Evolutionary conservation across 1,140 invertebrate genomes (phyloP), one percentile per base, ranked within the genome.

Genomic region (Heliconius himera): DNA sequence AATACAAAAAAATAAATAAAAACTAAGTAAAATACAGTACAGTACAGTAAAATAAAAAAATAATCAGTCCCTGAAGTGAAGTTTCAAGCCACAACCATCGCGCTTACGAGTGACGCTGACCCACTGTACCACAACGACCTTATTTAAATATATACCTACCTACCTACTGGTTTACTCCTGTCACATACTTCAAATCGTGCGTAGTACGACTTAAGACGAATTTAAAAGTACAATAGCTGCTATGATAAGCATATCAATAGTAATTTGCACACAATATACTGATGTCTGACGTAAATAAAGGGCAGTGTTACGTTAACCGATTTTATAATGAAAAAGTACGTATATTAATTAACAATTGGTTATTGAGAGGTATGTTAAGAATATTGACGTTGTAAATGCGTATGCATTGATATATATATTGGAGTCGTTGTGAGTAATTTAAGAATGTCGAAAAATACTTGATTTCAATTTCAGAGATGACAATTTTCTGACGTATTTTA

Each of bases 201-300:
- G 22, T 66, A 66, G 22, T 66, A 66, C 22, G 8, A 13, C 22
- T 66, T 66, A 66, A 29, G 22, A 66, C 60, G 9, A 66, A 60
- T 75, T 70, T 76, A 46, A 66, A 76, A 60, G 46, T 76, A 70
- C 74, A 76, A 76, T 46, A 76, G 74, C 22, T 26, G 22, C n/a
- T 38, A 70, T 22, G 60, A 70, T 70, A 70, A 76, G 74, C 56
- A 76, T 76, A 76, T 56, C 74, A 70, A 76, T 76, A 46, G 29
- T 18, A 8, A 76, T 76, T 76, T 60, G 49, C 74, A 76, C 66
- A 76, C 74, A 76, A 76, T 76, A 60, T 66, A 22, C n/a, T 22
- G n/a, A 70, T 46, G 20, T 70, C 3, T 76, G 74, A 76, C 74
- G 74, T 76, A 76, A 76, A 46, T 76, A 70, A 20, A n/a, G 26